These are phyloP conservation scores for Athalia cordata DNA, from an alignment of 2,888 invertebrate species.

Conservation along the genomic window DNA sequence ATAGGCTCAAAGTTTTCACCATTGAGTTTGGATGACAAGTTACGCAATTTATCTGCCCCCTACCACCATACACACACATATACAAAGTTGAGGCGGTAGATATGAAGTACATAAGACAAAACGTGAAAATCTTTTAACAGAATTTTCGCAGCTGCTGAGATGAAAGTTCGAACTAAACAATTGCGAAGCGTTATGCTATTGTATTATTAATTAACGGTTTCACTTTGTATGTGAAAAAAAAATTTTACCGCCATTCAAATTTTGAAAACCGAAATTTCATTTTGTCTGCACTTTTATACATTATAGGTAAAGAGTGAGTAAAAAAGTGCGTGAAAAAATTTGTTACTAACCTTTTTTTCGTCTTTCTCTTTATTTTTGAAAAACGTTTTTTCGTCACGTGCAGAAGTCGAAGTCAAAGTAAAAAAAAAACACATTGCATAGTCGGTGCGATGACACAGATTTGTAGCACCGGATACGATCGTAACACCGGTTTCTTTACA, in stretches of 20 bases:
- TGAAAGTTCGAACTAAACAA: constrained; percentile 17
- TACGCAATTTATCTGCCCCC: constrained; percentile 17
- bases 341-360: background rate
- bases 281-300: background rate
- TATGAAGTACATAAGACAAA: background rate
- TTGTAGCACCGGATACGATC: background rate
- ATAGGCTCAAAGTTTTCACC: background rate
- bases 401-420: background rate
- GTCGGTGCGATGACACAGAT: background rate
- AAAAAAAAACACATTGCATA: background rate
- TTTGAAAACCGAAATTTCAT: background rate
- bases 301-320: too few relatives aligned
- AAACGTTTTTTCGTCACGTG: background rate
- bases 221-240: too few relatives aligned
- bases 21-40: background rate
- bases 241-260: too few relatives aligned
- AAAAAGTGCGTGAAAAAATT: background rate
- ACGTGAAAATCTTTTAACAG: constrained; percentile 10
- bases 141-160: background rate
- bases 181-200: constrained; percentile 1
- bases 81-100: too few relatives aligned
- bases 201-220: constrained; percentile 15
- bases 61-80: too few relatives aligned
- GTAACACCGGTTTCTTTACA: constrained; percentile 26
- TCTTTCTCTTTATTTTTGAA: background rate